These are phyloP conservation scores for Megalurothrips usitatus DNA, from an alignment of 2,888 invertebrate genomes.

Conservation along the genomic window DNA sequence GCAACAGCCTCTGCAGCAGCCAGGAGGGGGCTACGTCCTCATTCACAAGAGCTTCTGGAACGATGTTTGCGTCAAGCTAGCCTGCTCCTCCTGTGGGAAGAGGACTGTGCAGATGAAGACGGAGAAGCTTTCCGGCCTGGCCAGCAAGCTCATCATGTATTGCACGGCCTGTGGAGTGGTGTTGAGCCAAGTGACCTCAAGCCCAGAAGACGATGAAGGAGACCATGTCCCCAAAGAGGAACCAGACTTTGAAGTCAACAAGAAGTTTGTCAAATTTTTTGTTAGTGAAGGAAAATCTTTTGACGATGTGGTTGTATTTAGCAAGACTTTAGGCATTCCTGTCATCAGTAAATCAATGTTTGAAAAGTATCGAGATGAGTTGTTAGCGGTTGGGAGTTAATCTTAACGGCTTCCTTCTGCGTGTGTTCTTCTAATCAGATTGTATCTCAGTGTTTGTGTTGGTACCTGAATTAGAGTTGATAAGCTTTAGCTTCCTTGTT, in stretches of 20 bases:
- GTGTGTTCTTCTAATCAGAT: neutral
- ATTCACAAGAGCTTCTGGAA: conserved; percentile 15
- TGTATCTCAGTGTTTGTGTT: too few species aligned
- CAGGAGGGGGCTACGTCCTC: neutral
- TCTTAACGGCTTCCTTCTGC: neutral
- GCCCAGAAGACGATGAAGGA: neutral
- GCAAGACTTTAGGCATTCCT: neutral
- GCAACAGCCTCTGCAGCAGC: neutral
- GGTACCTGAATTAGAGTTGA: too few species aligned
- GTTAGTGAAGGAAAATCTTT: neutral
- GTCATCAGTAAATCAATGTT: neutral
- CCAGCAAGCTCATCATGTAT: neutral
- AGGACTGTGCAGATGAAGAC: neutral
- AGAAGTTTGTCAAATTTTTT: conserved; percentile 4
- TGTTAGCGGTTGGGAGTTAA: neutral
- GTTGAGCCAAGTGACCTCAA: neutral
- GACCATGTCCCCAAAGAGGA: neutral
- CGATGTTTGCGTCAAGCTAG: neutral
- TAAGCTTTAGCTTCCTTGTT: too few species aligned
- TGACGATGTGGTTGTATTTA: neutral
- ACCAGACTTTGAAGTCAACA: neutral
- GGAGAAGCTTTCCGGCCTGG: neutral
- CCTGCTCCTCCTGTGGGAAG: neutral
- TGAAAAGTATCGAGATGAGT: neutral
- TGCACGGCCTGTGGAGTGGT: neutral